Evolutionary conservation across 2,113 vertebrate species (phyloP).

Genomic region (Aptenodytes forsteri): DNA sequence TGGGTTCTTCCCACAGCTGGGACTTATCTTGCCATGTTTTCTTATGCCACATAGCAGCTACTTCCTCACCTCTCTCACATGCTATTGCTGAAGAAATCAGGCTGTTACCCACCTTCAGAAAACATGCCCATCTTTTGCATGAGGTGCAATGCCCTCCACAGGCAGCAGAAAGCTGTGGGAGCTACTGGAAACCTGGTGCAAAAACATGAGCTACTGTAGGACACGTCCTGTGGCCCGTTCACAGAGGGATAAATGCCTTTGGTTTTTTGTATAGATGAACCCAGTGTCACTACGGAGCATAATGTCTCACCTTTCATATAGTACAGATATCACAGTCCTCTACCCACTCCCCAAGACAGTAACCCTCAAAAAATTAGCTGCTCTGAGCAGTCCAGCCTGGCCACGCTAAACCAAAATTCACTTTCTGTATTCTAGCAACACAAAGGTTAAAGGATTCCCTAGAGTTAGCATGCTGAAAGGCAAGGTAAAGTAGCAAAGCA

Average conservation of each 20-base stretch:
- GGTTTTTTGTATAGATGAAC: background rate
- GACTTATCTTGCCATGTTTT: background rate
- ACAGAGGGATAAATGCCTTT: background rate
- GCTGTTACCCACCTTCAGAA: background rate
- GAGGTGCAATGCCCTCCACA: background rate
- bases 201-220: background rate
- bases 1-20: background rate
- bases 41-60: background rate
- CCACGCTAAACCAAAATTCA: background rate
- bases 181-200: background rate
- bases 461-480: background rate
- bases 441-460: slow-evolving; percentile 14
- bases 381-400: background rate
- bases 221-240: background rate
- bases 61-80: background rate
- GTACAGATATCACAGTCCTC: background rate
- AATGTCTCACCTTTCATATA: background rate
- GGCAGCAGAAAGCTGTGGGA: background rate
- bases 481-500: slow-evolving; percentile 20
- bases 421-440: background rate
- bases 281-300: background rate
- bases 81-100: background rate
- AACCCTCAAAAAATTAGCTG: background rate
- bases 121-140: background rate
- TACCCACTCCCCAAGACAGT: background rate